Evolutionary conservation across 1,140 invertebrate species (phyloP), one percentile per base, ranked within the genome.

Genomic region (Leptinotarsa defecta): DNA sequence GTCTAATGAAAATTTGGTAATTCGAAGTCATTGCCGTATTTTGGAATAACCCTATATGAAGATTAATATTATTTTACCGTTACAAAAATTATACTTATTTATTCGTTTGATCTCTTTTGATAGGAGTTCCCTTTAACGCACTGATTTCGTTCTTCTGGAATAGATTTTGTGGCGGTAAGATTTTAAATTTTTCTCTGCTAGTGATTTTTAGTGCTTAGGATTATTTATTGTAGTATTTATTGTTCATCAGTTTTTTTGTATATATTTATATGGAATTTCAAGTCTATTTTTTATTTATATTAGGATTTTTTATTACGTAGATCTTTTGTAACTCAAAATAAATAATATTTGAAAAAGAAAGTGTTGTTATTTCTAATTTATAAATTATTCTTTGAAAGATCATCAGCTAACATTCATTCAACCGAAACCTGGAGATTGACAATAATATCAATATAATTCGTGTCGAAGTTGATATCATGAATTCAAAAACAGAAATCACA

Each of bases 131-230:
- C 17, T 57, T 57, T 4, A 57, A 57, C 15, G 13, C 13, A 57
- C 52, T 77, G 74, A 76, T 17, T 71, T 71, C 73, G 63, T 73
- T 74, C 75, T 68, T 74, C 75, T 17, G 68, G 20, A 72, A 72
- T 57, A 68, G 72, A 73, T 76, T 79, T 81, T 81, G 79, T 81
- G 71, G 76, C 75, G 79, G 79, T 81, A 76, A 79, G 76, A 79
- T 71, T 67, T 43, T 65, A 19, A 13, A 71, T 24, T 71, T 78
- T 22, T 70, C 19, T 61, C 61, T 68, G 49, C 34, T 77, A 52
- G 71, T 52, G 52, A 68, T 73, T 67, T 52, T 73, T 72, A 48
- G 34, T 43, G 48, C 74, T 73, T 75, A 73, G 68, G 62, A 74
- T 71, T 76, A 74, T 80, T 76, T 78, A 74, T 76, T 69, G 76